These are phyloP conservation scores for Dromius quadrimaculatus DNA, from an alignment of 2,888 invertebrate genomes.

Conservation along the genomic window DNA sequence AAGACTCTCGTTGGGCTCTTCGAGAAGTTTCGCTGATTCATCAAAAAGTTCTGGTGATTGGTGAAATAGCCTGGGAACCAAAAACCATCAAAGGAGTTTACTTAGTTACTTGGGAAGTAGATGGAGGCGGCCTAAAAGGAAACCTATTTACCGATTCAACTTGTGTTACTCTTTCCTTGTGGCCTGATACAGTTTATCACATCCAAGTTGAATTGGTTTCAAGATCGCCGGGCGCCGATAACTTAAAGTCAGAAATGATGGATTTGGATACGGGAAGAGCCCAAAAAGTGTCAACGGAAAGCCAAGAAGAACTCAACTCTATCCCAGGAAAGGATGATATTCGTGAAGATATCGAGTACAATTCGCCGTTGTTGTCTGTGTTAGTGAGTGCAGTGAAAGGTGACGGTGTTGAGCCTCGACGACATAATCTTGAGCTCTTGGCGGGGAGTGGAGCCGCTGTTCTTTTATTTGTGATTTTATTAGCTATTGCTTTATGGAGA, in stretches of 20 bases:
- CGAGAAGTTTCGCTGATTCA: conserved; percentile 79
- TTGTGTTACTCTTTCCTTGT: conserved; percentile 81
- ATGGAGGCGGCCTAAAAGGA: conserved; percentile 84
- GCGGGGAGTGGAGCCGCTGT: conserved; percentile 73
- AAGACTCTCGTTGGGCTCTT: conserved; percentile 71
- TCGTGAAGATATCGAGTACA: conserved; percentile 66
- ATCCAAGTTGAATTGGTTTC: conserved; percentile 81
- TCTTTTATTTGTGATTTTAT: conserved; percentile 67
- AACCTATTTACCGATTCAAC: conserved; percentile 86
- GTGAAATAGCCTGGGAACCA: conserved; percentile 81
- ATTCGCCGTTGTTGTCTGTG: conserved; percentile 71
- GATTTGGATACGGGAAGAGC: conserved; percentile 75
- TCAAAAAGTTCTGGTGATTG: conserved; percentile 78
- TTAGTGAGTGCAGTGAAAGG: conserved; percentile 74
- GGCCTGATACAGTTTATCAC: conserved; percentile 85
- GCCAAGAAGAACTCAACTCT: conserved; percentile 72
- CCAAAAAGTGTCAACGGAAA: conserved; percentile 75
- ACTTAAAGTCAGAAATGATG: conserved; percentile 75
- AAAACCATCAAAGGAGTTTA: conserved; percentile 77
- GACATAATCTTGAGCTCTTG: conserved; percentile 71
- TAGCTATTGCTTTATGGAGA: conserved; percentile 71
- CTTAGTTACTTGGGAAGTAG: conserved; percentile 87
- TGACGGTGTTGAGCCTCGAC: conserved; percentile 70
- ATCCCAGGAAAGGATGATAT: conserved; percentile 65
- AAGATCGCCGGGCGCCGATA: conserved; percentile 72